These are phyloP conservation scores for Nymphalis io DNA, from an alignment of 1,140 invertebrate genomes.

Conservation along the genomic window DNA sequence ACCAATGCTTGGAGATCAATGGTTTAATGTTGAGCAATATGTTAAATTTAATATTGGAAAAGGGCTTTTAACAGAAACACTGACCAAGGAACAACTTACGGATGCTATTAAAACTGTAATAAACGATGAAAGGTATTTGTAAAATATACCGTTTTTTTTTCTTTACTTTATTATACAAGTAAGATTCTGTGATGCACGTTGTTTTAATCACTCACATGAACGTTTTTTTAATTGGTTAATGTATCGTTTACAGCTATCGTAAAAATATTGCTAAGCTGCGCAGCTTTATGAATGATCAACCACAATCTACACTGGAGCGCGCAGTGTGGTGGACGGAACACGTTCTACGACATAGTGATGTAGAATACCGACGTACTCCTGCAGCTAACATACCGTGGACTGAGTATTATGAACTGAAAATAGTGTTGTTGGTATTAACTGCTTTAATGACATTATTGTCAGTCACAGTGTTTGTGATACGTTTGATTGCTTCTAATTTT, in stretches of 20 bases:
- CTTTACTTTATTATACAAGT: too few relatives aligned
- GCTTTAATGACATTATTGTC: neutral
- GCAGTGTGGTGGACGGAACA: slow-evolving; percentile 60
- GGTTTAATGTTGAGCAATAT: slow-evolving; percentile 48
- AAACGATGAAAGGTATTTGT: slow-evolving; percentile 21
- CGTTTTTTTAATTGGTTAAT: too few relatives aligned
- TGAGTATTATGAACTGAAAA: slow-evolving; percentile 20
- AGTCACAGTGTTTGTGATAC: neutral
- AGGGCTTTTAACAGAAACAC: slow-evolving; percentile 30
- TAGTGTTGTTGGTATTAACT: neutral
- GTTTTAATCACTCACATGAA: too few relatives aligned
- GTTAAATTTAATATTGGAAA: slow-evolving; percentile 41
- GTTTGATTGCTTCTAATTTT: neutral
- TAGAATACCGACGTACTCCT: slow-evolving; percentile 68
- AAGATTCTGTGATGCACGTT: too few relatives aligned
- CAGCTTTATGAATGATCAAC: slow-evolving; percentile 76
- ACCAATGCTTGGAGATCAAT: slow-evolving; percentile 46
- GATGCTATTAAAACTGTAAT: slow-evolving; percentile 25
- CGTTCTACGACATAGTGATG: slow-evolving; percentile 72
- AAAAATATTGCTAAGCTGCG: slow-evolving; percentile 31
- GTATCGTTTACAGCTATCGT: slow-evolving; percentile 35
- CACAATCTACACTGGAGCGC: slow-evolving; percentile 63
- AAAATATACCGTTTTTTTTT: too few relatives aligned
- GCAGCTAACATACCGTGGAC: slow-evolving; percentile 14
- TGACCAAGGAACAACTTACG: slow-evolving; percentile 24